Evolutionary conservation across 2,888 invertebrate genomes (phyloP).

Genomic region (Aricia artaxerxes): DNA sequence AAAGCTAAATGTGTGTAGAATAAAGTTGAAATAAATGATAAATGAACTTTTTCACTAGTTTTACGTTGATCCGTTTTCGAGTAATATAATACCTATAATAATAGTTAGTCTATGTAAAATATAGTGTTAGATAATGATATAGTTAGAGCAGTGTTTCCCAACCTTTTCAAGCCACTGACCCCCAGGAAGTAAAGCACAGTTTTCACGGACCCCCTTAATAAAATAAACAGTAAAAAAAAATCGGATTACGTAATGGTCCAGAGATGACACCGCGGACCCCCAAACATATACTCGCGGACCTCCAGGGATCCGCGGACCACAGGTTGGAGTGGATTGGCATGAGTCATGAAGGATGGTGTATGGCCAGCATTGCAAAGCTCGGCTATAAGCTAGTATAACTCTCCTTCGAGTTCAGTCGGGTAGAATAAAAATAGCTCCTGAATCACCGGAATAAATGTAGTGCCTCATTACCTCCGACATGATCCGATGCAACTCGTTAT

Average conservation of each 20-base stretch:
- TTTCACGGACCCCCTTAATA: too few species aligned
- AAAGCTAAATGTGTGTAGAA: not conserved
- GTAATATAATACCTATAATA: not conserved
- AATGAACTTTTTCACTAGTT: not conserved
- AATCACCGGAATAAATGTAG: constrained; percentile 25
- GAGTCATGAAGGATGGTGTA: too few species aligned
- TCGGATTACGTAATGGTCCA: too few species aligned
- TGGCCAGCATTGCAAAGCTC: too few species aligned
- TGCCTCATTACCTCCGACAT: constrained; percentile 16
- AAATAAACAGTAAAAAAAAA: too few species aligned
- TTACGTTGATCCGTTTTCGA: not conserved
- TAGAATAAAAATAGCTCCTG: not conserved
- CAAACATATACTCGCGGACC: too few species aligned
- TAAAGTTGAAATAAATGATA: not conserved
- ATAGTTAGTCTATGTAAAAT: not conserved
- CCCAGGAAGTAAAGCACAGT: too few species aligned
- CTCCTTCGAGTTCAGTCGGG: not conserved
- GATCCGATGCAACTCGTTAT: constrained; percentile 20
- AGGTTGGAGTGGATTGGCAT: too few species aligned
- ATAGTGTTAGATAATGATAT: not conserved
- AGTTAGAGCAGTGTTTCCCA: too few species aligned
- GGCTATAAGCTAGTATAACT: not conserved
- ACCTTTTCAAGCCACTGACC: too few species aligned
- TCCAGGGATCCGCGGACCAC: too few species aligned
- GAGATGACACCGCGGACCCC: too few species aligned